These are phyloP conservation scores for Lacanobia oleracea DNA, from an alignment of 2,888 invertebrate species.

Conservation along the genomic window DNA sequence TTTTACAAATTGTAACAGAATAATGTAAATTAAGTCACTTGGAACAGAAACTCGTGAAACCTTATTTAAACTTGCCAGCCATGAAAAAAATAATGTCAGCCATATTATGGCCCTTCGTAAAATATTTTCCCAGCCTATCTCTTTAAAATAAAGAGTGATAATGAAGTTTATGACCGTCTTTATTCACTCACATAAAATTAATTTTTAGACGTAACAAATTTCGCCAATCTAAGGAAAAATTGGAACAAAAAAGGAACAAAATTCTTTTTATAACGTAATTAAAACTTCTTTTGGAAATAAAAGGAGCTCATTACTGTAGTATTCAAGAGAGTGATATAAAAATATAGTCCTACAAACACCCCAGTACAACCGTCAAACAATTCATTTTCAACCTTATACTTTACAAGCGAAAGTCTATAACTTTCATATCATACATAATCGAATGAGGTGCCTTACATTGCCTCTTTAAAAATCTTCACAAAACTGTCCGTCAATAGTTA, in stretches of 20 bases:
- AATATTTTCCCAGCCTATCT: constrained; percentile 34
- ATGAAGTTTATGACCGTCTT: constrained; percentile 61
- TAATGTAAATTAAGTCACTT: constrained; percentile 16
- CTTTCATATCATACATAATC: neutral
- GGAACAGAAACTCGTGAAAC: neutral
- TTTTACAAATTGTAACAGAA: neutral
- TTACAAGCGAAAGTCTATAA: constrained; percentile 8
- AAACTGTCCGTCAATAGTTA: constrained; percentile 49
- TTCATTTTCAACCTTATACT: constrained; percentile 21
- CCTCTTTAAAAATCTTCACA: constrained; percentile 33
- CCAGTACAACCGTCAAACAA: neutral
- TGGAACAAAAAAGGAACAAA: constrained; percentile 46
- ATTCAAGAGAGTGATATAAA: constrained; percentile 51
- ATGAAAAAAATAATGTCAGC: constrained; percentile 30
- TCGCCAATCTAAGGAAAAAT: constrained; percentile 57
- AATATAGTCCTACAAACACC: constrained; percentile 21
- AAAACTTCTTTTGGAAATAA: constrained; percentile 69
- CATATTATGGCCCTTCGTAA: constrained; percentile 6
- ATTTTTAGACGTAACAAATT: constrained; percentile 64
- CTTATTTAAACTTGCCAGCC: constrained; percentile 22
- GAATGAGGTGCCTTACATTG: constrained; percentile 44
- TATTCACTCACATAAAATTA: constrained; percentile 64
- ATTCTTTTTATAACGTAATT: constrained; percentile 72
- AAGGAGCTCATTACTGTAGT: constrained; percentile 60
- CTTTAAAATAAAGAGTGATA: constrained; percentile 54